Conservation (phyloP, 2,113 vertebrate genomes). For the Meles meles region DNA sequence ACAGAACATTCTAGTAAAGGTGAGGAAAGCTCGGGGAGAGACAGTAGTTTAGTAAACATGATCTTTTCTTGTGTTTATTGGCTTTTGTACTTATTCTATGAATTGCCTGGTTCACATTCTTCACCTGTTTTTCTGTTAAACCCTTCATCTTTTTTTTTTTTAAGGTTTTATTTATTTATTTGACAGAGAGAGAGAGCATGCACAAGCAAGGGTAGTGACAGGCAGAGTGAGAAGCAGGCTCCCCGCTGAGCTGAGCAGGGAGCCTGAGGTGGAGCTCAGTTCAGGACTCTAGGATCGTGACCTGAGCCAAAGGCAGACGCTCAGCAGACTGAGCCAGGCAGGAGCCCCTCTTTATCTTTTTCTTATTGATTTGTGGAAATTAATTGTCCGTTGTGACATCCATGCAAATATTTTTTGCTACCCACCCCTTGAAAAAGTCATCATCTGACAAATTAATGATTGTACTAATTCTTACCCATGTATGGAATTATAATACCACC, state of each 20-base stretch:
- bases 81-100: neutral
- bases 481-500: neutral
- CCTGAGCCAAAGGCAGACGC: no score
- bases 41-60: neutral
- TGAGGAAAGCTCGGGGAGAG: neutral
- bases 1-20: neutral
- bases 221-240: no score
- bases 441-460: slow-evolving; percentile 8
- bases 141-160: slow-evolving; percentile 8
- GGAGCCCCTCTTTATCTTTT: neutral
- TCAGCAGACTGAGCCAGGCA: no score
- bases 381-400: neutral
- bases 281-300: no score
- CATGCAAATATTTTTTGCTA: neutral
- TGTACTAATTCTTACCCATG: neutral
- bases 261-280: no score
- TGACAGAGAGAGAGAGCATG: no score
- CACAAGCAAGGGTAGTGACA: no score
- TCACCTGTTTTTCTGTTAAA: neutral
- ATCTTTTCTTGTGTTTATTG: neutral
- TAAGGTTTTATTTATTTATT: no score
- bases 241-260: no score
- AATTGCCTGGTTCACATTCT: slow-evolving; percentile 2
- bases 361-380: neutral
- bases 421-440: neutral